Base-by-base conservation (phyloP, 2,888 invertebrate genomes). In the Glyphotaelius pellucidus region DNA sequence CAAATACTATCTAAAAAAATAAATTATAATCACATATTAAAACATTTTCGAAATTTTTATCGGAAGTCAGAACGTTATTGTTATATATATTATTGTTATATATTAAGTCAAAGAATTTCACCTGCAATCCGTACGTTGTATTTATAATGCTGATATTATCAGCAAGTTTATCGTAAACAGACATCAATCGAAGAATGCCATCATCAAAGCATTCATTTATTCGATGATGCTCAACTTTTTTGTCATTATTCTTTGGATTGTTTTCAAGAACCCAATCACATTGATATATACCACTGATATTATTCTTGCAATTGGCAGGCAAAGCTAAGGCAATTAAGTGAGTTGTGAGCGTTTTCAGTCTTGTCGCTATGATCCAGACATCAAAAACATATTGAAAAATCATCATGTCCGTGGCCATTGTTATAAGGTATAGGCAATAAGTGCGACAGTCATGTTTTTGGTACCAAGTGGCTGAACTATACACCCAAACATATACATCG, bases 131-230 rank as follows among this genome's bases (percentile, higher is more conserved):
- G 5, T 83, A 83, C 4, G 32, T 35, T 25, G 35, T 35, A 83
- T 83, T 83, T 1, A 83, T 83, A 11, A 83, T 38, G 14, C 7
- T 7, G n/a, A 83, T 7, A 83, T 32, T 83, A 25, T 83, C 35
- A 15, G 32, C 83, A 2, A 83, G 32, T 32, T 83, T 83, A 38
- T 83, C 83, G 19, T 83, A 83, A 83, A 83, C 83, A 35, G 83
- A 83, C 0, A 83, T 32, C 83, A 83, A 83, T 83, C 83, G 35
- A 35, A 35, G 32, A 83, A 83, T 83, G 35, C 32, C 83, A 83
- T 83, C 35, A 19, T 83, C 35, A 14, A 35, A 12, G 19, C 11
- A 35, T 32, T 83, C 83, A 7, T 67, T 25, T 25, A n/a, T 67
- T 67, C n/a, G 9, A 67, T 67, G 25, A n/a, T 9, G 5, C 25